Conservation (phyloP, 2,797 vertebrate genomes). For the Pterois miles region DNA sequence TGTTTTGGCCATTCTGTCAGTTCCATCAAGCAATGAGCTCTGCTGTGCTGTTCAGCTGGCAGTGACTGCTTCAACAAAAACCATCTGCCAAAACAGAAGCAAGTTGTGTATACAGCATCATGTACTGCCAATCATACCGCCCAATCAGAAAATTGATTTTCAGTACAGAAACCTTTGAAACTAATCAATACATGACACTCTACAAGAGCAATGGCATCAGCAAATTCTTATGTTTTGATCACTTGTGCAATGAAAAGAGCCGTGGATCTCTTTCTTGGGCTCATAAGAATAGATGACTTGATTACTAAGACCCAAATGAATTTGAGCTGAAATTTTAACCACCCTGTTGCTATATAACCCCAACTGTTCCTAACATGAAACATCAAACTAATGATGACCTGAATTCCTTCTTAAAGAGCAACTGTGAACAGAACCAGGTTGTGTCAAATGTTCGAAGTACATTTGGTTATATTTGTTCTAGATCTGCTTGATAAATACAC, state of each 20-base stretch:
- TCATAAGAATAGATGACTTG: neutral
- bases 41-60: neutral
- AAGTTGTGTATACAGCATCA: neutral
- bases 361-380: neutral
- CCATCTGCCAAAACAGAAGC: neutral
- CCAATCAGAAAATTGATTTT: neutral
- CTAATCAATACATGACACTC: neutral
- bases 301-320: neutral
- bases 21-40: neutral
- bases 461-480: neutral
- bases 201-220: neutral
- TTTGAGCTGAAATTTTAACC: neutral
- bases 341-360: neutral
- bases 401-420: neutral
- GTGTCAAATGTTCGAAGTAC: neutral
- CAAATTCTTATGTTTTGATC: neutral
- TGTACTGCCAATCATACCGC: neutral
- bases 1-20: neutral
- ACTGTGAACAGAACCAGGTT: neutral
- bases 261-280: neutral
- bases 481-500: neutral
- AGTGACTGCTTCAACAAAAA: neutral
- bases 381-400: neutral
- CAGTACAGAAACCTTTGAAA: neutral
- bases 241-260: neutral